phyloP scores from a whole-genome alignment of 2,797 vertebrate species.

The Arrhamphus sclerolepis region DNA sequence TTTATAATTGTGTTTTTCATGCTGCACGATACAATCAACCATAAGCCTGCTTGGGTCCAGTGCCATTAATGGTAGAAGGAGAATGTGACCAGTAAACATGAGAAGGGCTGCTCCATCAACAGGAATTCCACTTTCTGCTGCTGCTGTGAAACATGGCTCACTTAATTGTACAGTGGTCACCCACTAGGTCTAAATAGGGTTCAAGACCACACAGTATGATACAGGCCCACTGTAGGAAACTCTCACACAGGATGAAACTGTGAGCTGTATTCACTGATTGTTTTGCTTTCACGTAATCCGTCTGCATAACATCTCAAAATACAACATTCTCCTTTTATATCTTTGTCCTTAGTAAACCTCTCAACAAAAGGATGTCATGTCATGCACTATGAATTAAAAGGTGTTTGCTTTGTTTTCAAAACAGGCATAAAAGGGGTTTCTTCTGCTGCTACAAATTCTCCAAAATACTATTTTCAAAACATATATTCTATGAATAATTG shows the following conservation, averaged over 20 bases:
- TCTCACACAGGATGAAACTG: slow-evolving; percentile 57
- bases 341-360: slow-evolving; percentile 16
- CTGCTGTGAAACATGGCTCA: slow-evolving; percentile 76
- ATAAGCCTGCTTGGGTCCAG: slow-evolving; percentile 51
- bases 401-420: not conserved
- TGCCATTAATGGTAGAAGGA: slow-evolving; percentile 51
- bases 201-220: slow-evolving; percentile 80
- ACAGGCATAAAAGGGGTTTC: not conserved
- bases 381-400: slow-evolving; percentile 3
- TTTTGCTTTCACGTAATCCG: slow-evolving; percentile 64
- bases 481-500: not conserved
- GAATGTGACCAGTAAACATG: slow-evolving; percentile 69
- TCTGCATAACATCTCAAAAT: slow-evolving; percentile 54
- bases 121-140: slow-evolving; percentile 73
- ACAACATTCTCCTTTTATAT: slow-evolving; percentile 44
- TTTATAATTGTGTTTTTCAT: slow-evolving; percentile 65
- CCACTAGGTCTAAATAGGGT: slow-evolving; percentile 80
- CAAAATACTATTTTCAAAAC: slow-evolving; percentile 5
- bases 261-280: slow-evolving; percentile 64
- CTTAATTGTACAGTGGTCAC: slow-evolving; percentile 83
- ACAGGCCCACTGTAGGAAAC: slow-evolving; percentile 68
- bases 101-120: slow-evolving; percentile 67
- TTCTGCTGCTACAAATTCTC: slow-evolving; percentile 5
- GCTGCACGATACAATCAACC: slow-evolving; percentile 59
- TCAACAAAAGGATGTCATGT: slow-evolving; percentile 16